These are phyloP conservation scores for Panagrolaimus sp. DNA, from an alignment of 1,140 invertebrate genomes.

Conservation along the genomic window DNA sequence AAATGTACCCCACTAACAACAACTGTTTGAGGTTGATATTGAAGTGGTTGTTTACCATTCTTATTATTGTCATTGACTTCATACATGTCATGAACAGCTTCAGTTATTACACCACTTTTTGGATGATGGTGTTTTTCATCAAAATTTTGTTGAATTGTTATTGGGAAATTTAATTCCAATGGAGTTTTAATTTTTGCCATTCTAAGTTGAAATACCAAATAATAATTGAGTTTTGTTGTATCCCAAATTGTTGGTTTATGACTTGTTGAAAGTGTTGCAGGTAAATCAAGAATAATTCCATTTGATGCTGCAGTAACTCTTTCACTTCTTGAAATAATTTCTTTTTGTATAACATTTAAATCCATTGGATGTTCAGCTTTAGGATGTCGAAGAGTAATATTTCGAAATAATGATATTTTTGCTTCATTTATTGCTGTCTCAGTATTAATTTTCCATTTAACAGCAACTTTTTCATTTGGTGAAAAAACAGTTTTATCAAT, in stretches of 20 bases:
- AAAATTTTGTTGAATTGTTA: background rate
- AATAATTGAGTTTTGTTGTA: slow-evolving; percentile 15
- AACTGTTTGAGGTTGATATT: background rate
- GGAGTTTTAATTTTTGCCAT: background rate
- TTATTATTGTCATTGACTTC: background rate
- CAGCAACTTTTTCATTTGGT: slow-evolving; percentile 19
- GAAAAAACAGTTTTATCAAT: slow-evolving; percentile 22
- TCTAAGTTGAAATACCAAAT: background rate
- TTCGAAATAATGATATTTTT: slow-evolving; percentile 8
- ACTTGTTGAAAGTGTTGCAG: slow-evolving; percentile 6
- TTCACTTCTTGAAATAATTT: background rate
- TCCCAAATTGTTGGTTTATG: slow-evolving; percentile 17
- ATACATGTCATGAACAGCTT: background rate
- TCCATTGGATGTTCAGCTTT: slow-evolving; percentile 7
- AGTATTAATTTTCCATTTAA: slow-evolving; percentile 25
- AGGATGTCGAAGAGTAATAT: background rate
- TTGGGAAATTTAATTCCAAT: background rate
- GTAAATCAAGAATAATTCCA: background rate
- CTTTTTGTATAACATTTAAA: background rate
- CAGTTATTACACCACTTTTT: background rate
- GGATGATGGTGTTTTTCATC: background rate
- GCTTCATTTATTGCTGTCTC: slow-evolving; percentile 22
- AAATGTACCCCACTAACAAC: background rate
- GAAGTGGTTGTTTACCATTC: background rate
- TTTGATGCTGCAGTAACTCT: background rate